These are phyloP conservation scores for Drosophila emarginata DNA, from an alignment of 2,888 invertebrate species.

Conservation along the genomic window DNA sequence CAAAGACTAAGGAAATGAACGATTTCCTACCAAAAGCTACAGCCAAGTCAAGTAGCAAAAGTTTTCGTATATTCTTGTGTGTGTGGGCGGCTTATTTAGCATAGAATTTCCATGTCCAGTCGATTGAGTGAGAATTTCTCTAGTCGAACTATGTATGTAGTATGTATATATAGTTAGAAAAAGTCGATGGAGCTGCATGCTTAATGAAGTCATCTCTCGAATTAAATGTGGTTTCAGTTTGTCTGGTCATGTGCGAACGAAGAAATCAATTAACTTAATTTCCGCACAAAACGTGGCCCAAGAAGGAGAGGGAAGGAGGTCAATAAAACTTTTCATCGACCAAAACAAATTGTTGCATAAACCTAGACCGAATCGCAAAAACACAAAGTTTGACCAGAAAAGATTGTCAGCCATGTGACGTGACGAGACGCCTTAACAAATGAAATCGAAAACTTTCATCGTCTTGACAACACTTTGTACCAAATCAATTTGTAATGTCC, in stretches of 20 bases:
- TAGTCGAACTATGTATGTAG: background rate
- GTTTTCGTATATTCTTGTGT: conserved; percentile 50
- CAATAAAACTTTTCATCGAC: conserved; percentile 72
- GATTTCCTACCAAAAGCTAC: conserved; percentile 62
- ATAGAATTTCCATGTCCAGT: conserved; percentile 56
- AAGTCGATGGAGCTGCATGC: conserved; percentile 65
- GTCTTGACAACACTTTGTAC: conserved; percentile 64
- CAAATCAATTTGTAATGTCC: conserved; percentile 54
- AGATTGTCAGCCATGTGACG: conserved; percentile 14
- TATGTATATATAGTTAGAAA: conserved; percentile 1
- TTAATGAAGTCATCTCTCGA: conserved; percentile 66
- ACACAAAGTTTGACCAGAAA: conserved; percentile 47
- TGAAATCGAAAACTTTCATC: conserved; percentile 72
- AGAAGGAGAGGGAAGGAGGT: conserved; percentile 39
- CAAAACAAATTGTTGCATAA: conserved; percentile 70
- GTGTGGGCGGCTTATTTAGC: conserved; percentile 45
- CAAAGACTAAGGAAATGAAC: conserved; percentile 52
- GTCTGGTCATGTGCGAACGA: conserved; percentile 78
- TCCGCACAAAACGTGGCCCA: conserved; percentile 76
- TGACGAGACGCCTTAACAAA: conserved; percentile 13
- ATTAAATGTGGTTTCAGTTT: conserved; percentile 43
- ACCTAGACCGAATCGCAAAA: conserved; percentile 40
- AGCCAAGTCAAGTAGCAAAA: conserved; percentile 73
- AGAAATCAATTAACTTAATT: conserved; percentile 82
- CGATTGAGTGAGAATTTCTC: conserved; percentile 2